phyloP scores from a whole-genome alignment of 2,797 vertebrate species.

The Tolypeutes matacus region DNA sequence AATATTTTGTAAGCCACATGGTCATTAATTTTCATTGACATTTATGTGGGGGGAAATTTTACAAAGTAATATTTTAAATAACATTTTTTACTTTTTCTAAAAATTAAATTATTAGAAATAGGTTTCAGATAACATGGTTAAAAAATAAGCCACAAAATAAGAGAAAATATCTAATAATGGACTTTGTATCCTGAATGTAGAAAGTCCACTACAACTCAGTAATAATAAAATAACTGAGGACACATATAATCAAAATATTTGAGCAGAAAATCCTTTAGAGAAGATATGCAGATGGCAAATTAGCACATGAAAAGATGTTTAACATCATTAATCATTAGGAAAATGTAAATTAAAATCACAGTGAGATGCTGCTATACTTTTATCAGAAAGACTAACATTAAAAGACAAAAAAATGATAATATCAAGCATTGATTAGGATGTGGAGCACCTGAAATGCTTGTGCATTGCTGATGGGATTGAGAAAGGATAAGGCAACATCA shows the following conservation, averaged over 20 bases:
- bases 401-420: not conserved
- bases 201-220: not conserved
- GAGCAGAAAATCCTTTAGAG: not conserved
- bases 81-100: not conserved
- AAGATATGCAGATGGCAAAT: not conserved
- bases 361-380: not conserved
- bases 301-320: not conserved
- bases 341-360: not conserved
- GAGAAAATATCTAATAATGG: not conserved
- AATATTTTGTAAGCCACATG: not conserved
- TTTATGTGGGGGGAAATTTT: not conserved
- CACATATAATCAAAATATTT: not conserved
- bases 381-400: not conserved
- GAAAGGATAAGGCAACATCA: not conserved
- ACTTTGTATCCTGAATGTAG: not conserved
- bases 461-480: not conserved
- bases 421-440: not conserved
- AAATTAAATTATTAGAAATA: conserved; percentile 11
- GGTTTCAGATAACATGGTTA: not conserved
- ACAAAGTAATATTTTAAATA: conserved; percentile 24
- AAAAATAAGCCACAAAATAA: not conserved
- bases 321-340: not conserved
- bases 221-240: not conserved
- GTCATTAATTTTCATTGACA: not conserved
- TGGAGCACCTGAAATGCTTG: not conserved